Percentiles rank a stretch among this genome's conserved stretches.
Evolutionary conservation across 2,113 vertebrate genomes (phyloP).

Genomic region (Dinomys branickii): DNA sequence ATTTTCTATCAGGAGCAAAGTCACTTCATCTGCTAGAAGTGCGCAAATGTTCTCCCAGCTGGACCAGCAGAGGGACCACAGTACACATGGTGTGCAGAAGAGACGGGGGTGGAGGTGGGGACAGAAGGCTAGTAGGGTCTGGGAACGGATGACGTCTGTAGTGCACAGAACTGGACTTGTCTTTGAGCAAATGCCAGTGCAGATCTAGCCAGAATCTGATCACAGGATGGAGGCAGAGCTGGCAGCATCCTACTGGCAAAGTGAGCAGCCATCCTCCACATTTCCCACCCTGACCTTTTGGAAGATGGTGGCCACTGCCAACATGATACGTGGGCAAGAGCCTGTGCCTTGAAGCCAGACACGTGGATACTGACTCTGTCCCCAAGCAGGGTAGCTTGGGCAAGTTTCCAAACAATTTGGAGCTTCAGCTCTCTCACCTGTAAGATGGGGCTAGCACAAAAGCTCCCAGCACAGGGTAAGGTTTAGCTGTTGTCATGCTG

Average conservation of each 20-base stretch:
- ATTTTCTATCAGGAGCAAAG: neutral
- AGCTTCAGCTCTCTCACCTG: neutral
- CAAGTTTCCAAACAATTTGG: neutral
- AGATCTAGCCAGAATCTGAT: too few species aligned
- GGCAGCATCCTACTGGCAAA: neutral
- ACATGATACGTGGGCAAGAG: rapidly evolving
- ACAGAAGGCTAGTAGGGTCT: too few species aligned
- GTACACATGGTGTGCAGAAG: rapidly evolving
- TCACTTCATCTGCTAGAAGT: neutral
- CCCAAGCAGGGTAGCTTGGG: neutral
- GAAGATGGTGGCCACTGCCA: neutral
- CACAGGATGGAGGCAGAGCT: neutral
- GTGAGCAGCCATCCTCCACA: neutral
- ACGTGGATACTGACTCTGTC: rapidly evolving
- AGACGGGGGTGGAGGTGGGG: too few species aligned
- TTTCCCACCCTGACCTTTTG: neutral
- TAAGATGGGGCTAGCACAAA: rapidly evolving
- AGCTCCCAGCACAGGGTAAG: rapidly evolving
- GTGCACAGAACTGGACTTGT: neutral
- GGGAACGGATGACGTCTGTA: neutral
- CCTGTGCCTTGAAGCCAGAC: neutral
- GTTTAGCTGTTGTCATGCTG: neutral
- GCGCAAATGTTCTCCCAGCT: neutral
- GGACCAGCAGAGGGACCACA: neutral
- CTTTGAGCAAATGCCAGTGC: neutral